These are phyloP conservation scores for Ephydatia muelleri DNA, from an alignment of 37 sponge, comb jelly and placozoan genomes.

Conservation along the genomic window DNA sequence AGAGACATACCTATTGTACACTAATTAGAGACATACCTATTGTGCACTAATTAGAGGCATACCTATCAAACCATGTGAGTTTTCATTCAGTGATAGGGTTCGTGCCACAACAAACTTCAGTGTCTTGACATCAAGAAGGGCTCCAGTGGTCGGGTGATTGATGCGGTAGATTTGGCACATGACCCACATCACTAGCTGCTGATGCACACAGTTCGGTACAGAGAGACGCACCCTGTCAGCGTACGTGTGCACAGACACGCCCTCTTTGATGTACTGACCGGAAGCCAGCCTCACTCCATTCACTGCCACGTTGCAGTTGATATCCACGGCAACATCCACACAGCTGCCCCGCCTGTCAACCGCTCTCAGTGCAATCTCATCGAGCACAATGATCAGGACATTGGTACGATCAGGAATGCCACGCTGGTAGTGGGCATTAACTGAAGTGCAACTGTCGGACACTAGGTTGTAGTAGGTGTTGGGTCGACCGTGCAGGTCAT, in stretches of 20 bases:
- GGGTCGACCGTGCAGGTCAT: conserved; percentile 23
- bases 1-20: no score
- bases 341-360: conserved; percentile 5
- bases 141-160: not conserved
- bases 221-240: not conserved
- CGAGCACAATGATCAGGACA: not conserved
- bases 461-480: conserved; percentile 22
- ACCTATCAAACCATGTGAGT: conserved; percentile 38
- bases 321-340: conserved; percentile 3
- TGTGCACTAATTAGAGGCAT: not conserved
- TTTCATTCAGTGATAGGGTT: conserved; percentile 4
- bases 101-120: conserved; percentile 19
- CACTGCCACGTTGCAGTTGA: conserved; percentile 4
- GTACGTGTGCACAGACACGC: not conserved
- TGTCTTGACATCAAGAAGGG: not conserved
- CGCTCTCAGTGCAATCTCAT: conserved; percentile 11
- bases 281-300: not conserved
- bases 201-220: conserved; percentile 31
- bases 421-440: conserved; percentile 10
- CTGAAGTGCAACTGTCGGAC: conserved; percentile 18
- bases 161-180: not conserved
- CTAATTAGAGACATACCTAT: not conserved
- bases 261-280: not conserved
- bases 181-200: conserved; percentile 17
- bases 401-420: not conserved